Conservation (phyloP, 2,888 invertebrate species). For the Drosophila bunnanda region DNA sequence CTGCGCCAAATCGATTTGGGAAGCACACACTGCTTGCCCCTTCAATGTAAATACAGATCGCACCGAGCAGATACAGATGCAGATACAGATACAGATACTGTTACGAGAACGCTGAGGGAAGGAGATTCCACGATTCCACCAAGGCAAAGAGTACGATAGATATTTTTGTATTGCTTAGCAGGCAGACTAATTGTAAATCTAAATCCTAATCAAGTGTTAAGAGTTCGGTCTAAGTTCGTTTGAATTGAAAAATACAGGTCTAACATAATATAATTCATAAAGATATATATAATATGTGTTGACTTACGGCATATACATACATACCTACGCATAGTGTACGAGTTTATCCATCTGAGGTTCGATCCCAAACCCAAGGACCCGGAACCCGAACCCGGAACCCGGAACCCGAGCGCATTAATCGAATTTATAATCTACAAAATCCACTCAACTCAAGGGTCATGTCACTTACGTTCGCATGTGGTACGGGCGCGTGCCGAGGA, state of each 20-base stretch:
- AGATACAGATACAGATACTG: neutral
- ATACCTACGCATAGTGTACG: slow-evolving; percentile 14
- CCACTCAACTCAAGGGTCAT: slow-evolving; percentile 34
- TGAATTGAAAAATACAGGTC: slow-evolving; percentile 49
- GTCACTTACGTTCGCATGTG: slow-evolving; percentile 28
- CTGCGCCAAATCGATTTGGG: slow-evolving; percentile 66
- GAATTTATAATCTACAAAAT: slow-evolving; percentile 47
- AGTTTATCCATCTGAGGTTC: slow-evolving; percentile 33
- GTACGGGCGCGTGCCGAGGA: slow-evolving; percentile 19
- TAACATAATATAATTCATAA: slow-evolving; percentile 36
- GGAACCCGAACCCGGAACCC: slow-evolving; percentile 18
- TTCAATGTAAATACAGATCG: slow-evolving; percentile 45
- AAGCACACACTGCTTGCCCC: slow-evolving; percentile 28
- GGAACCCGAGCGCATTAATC: slow-evolving; percentile 48
- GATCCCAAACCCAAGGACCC: slow-evolving; percentile 14
- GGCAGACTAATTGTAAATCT: slow-evolving; percentile 56
- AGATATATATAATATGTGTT: slow-evolving; percentile 5
- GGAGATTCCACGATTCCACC: slow-evolving; percentile 20
- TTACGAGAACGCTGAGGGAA: slow-evolving; percentile 2
- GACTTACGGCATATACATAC: neutral
- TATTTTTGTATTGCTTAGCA: slow-evolving; percentile 71
- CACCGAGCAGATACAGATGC: slow-evolving; percentile 7
- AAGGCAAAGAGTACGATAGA: slow-evolving; percentile 34
- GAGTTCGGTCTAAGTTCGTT: slow-evolving; percentile 45
- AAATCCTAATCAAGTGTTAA: slow-evolving; percentile 39